Evolutionary conservation across 2,888 invertebrate genomes (phyloP).

Genomic region (Andrena dorsata): DNA sequence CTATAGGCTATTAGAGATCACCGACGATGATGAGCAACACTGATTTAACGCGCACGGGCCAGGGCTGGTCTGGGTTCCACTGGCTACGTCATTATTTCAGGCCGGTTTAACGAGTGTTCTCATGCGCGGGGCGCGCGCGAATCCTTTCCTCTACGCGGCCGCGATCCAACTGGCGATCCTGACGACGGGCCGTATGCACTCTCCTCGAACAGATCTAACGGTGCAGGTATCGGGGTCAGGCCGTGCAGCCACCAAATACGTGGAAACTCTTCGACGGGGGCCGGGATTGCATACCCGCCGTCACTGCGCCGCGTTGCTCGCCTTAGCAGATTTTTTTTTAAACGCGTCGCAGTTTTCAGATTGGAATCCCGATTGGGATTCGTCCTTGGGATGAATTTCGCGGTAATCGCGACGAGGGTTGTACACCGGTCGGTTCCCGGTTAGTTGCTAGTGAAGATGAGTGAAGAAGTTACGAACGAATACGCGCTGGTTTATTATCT

Average conservation of each 20-base stretch:
- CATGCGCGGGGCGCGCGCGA: slow-evolving; percentile 37
- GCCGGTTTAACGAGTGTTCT: slow-evolving; percentile 56
- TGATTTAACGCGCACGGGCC: slow-evolving; percentile 58
- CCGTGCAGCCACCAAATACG: not conserved
- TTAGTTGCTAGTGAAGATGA: not conserved
- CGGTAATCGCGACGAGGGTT: not conserved
- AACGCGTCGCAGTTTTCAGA: not conserved
- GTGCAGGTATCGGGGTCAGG: slow-evolving; percentile 34
- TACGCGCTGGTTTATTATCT: slow-evolving; percentile 1
- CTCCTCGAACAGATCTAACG: slow-evolving; percentile 37
- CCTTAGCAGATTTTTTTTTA: not conserved
- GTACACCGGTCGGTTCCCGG: too few relatives aligned
- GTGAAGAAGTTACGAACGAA: not conserved
- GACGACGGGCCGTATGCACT: not conserved
- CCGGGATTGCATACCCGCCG: slow-evolving; percentile 18
- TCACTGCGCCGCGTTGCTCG: not conserved
- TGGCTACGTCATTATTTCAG: slow-evolving; percentile 67
- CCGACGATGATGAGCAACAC: slow-evolving; percentile 56
- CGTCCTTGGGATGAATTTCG: not conserved
- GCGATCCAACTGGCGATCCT: slow-evolving; percentile 23
- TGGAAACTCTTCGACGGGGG: slow-evolving; percentile 19
- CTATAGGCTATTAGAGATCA: slow-evolving; percentile 43
- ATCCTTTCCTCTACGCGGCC: slow-evolving; percentile 17
- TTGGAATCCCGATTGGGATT: not conserved
- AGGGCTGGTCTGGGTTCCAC: slow-evolving; percentile 54